A percentile compares a stretch with the other conserved stretches of the same genome.
These are phyloP conservation scores for Tipula confusa DNA, from an alignment of 2,888 invertebrate species.

Conservation along the genomic window DNA sequence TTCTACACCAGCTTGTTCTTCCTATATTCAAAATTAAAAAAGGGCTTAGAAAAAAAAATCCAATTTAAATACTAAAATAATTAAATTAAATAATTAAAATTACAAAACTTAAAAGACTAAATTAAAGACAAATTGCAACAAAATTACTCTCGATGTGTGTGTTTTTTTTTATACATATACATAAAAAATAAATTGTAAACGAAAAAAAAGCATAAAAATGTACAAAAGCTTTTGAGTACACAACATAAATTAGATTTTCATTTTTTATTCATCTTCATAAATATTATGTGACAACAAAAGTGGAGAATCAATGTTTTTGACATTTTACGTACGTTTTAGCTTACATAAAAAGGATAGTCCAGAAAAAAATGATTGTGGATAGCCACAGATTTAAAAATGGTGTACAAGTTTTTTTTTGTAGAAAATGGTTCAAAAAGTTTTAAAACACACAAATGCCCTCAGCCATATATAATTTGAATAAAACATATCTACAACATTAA, in stretches of 20 bases:
- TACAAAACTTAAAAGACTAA: background rate
- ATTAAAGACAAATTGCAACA: background rate
- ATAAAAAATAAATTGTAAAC: background rate
- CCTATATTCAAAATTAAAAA: constrained; percentile 44
- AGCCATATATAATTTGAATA: too few species aligned
- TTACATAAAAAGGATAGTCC: background rate
- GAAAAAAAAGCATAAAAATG: background rate
- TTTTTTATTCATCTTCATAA: too few species aligned
- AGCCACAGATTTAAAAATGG: too few species aligned
- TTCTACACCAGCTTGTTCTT: constrained; percentile 58
- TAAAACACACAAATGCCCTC: too few species aligned
- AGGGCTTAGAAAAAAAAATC: constrained; percentile 26
- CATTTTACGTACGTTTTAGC: background rate
- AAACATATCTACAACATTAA: too few species aligned
- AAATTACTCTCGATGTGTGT: background rate
- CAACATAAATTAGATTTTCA: background rate
- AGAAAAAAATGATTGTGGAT: background rate
- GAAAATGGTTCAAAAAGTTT: too few species aligned
- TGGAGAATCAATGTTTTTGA: background rate
- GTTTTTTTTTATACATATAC: too few species aligned
- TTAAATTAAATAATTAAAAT: background rate
- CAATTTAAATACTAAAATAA: background rate
- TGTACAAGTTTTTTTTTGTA: too few species aligned
- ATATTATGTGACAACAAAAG: background rate
- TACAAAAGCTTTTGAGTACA: background rate